Conservation (phyloP, 2,797 vertebrate species). For the Anisognathus igniventris region DNA sequence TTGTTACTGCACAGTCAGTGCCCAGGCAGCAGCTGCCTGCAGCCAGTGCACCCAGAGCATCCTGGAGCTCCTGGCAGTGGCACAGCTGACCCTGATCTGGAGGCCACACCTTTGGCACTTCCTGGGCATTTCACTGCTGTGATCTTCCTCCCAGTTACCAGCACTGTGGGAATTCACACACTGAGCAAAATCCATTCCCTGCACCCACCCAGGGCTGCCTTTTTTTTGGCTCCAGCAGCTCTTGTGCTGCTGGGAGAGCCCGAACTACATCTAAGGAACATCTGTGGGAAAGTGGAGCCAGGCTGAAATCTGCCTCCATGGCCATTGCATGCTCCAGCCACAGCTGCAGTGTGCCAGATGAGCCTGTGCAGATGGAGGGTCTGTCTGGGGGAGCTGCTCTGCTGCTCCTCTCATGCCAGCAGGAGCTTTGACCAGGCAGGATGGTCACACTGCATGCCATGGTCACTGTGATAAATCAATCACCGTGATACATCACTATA, state of each 20-base stretch:
- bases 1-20: neutral
- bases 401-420: neutral
- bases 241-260: neutral
- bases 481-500: accelerated
- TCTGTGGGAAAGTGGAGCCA: constrained; percentile 9
- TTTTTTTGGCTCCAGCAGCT: neutral
- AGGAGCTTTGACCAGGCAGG: accelerated
- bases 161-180: constrained; percentile 14
- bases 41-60: neutral
- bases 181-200: constrained; percentile 42
- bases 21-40: neutral
- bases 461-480: neutral
- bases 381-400: neutral
- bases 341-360: neutral
- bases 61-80: accelerated
- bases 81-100: neutral
- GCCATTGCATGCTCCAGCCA: neutral
- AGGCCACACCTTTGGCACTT: constrained; percentile 10
- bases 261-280: accelerated
- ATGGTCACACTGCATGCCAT: accelerated
- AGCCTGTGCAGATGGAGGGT: neutral
- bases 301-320: neutral
- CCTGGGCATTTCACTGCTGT: neutral
- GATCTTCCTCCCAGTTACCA: neutral
- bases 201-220: neutral